These are phyloP conservation scores for Coendou prehensilis DNA, from an alignment of 2,797 vertebrate genomes.

Conservation along the genomic window DNA sequence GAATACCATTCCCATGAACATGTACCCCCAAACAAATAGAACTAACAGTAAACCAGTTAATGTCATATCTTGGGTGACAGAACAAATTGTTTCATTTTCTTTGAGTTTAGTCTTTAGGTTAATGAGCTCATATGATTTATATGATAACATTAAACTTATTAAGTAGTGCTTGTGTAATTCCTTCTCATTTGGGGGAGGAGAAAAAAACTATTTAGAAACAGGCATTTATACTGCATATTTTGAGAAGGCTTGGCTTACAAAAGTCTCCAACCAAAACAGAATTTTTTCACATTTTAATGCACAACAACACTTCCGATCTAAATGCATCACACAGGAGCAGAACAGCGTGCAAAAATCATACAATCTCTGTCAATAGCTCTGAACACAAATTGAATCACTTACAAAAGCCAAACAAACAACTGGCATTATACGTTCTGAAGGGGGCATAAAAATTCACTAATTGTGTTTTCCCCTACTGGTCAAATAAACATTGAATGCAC, in stretches of 20 bases:
- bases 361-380: not conserved
- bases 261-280: not conserved
- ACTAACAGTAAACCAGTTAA: not conserved
- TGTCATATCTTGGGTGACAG: not conserved
- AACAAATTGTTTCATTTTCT: constrained; percentile 2
- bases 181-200: not conserved
- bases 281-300: constrained; percentile 33
- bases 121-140: not conserved
- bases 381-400: constrained; percentile 57
- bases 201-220: constrained; percentile 9
- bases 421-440: constrained; percentile 18
- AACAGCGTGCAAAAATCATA: constrained; percentile 26
- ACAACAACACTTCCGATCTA: constrained; percentile 22
- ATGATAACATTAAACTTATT: constrained; percentile 3
- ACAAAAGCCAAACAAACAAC: not conserved
- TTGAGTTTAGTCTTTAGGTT: not conserved
- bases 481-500: constrained; percentile 9
- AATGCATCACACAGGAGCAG: not conserved
- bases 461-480: not conserved
- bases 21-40: not conserved
- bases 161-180: constrained; percentile 29
- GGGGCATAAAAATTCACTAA: not conserved
- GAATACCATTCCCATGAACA: not conserved
- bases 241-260: not conserved
- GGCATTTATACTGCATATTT: constrained; percentile 31